Evolutionary conservation across 1,140 invertebrate genomes (phyloP).

Genomic region (Heliconius himera): DNA sequence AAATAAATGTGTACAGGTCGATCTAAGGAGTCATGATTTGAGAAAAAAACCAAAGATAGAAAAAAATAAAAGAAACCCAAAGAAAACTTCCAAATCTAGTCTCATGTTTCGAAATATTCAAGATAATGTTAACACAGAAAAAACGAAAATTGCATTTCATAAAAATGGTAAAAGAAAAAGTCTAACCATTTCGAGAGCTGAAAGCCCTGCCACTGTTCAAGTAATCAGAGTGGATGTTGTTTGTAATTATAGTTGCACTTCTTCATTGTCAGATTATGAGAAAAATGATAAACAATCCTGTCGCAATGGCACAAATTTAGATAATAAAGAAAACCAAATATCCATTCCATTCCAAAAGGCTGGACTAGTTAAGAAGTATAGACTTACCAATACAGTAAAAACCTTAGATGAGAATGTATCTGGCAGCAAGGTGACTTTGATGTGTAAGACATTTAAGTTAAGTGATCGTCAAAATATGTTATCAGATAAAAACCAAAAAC

Average conservation of each 20-base stretch:
- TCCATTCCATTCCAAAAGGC: constrained; percentile 45
- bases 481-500: constrained; percentile 33
- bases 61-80: constrained; percentile 35
- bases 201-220: constrained; percentile 76
- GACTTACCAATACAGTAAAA: constrained; percentile 68
- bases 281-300: constrained; percentile 50
- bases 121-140: constrained; percentile 27
- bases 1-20: constrained; percentile 54
- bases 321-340: constrained; percentile 45
- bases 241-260: constrained; percentile 60
- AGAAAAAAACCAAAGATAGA: constrained; percentile 41
- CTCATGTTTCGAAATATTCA: not conserved
- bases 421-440: constrained; percentile 68
- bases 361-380: constrained; percentile 63
- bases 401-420: constrained; percentile 65
- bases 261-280: constrained; percentile 56
- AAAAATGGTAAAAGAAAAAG: constrained; percentile 75
- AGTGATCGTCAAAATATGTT: constrained; percentile 50
- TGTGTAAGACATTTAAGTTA: constrained; percentile 73
- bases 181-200: constrained; percentile 72
- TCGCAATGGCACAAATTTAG: constrained; percentile 13
- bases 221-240: constrained; percentile 78
- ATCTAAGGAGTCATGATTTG: constrained; percentile 35
- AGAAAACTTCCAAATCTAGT: constrained; percentile 13
- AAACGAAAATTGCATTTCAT: constrained; percentile 62